A percentile compares a stretch with the other conserved stretches of the same genome.
Conservation (phyloP, 2,888 invertebrate genomes). For the Patella ulyssiponensis region DNA sequence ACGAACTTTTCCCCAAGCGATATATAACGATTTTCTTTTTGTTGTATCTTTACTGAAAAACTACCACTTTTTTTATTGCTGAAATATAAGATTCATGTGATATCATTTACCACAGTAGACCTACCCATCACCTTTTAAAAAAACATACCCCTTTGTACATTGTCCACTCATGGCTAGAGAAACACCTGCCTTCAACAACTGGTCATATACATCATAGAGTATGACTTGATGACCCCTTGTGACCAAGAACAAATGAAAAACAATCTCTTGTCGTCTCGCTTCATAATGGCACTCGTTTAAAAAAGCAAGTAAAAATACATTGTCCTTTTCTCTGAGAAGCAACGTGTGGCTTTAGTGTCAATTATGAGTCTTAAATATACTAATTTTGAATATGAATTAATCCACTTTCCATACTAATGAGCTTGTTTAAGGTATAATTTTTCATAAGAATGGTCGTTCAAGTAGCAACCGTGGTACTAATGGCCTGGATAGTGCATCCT, state of each 20-base stretch:
- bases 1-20: too few relatives aligned
- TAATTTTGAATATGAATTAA: conserved; percentile 13
- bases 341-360: neutral
- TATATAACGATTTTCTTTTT: too few relatives aligned
- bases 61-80: too few relatives aligned
- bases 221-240: neutral
- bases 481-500: neutral
- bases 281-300: neutral
- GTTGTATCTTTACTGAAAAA: too few relatives aligned
- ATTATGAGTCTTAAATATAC: neutral
- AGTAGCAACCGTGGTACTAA: neutral
- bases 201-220: conserved; percentile 10
- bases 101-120: too few relatives aligned
- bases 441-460: conserved; percentile 4
- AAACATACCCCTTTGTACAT: too few relatives aligned
- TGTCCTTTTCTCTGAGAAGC: neutral
- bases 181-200: conserved; percentile 7
- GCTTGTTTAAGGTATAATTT: conserved; percentile 7
- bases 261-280: conserved; percentile 1
- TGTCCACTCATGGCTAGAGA: neutral
- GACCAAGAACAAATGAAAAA: neutral
- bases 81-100: too few relatives aligned
- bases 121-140: too few relatives aligned
- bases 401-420: conserved; percentile 9
- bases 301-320: neutral